Percentiles rank a stretch among this genome's conserved stretches.
These are phyloP conservation scores for Drosophila watanabei DNA, from an alignment of 1,140 invertebrate species.

Conservation along the genomic window DNA sequence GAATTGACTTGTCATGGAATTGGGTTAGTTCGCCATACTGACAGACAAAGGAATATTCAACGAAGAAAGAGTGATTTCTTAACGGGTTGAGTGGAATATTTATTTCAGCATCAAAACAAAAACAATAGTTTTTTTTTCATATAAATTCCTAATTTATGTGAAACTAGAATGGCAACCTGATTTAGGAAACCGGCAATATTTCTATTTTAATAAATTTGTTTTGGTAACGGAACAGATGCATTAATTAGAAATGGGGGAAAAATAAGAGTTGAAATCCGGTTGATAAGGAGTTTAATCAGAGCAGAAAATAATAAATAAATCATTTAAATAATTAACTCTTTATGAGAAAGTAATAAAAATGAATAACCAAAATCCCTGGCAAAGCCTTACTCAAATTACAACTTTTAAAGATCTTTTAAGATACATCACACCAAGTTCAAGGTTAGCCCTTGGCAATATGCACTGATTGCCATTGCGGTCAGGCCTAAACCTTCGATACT, in stretches of 20 bases:
- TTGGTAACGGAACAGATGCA: neutral
- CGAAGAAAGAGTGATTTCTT: neutral
- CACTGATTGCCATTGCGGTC: constrained; percentile 51
- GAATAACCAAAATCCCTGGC: neutral
- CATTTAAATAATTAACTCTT: neutral
- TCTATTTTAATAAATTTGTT: constrained; percentile 13
- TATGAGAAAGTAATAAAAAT: too few relatives aligned
- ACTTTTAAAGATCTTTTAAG: neutral
- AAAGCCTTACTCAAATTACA: neutral
- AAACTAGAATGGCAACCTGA: constrained; percentile 15
- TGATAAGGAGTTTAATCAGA: neutral
- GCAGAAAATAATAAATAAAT: neutral
- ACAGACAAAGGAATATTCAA: constrained; percentile 24
- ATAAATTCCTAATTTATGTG: neutral
- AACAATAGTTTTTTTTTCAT: neutral
- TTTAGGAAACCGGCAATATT: neutral
- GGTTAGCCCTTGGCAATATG: constrained; percentile 34
- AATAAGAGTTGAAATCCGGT: neutral
- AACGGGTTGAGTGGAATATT: neutral
- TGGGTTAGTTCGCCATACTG: constrained; percentile 23
- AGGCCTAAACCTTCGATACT: constrained; percentile 36
- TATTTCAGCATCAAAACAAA: constrained; percentile 8
- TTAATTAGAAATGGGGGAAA: neutral
- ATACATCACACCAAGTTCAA: constrained; percentile 38
- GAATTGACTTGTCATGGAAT: constrained; percentile 9